Evolutionary conservation across 2,888 invertebrate species (phyloP), one percentile per base, ranked within the genome.

Genomic region (Pachymerium ferrugineum): DNA sequence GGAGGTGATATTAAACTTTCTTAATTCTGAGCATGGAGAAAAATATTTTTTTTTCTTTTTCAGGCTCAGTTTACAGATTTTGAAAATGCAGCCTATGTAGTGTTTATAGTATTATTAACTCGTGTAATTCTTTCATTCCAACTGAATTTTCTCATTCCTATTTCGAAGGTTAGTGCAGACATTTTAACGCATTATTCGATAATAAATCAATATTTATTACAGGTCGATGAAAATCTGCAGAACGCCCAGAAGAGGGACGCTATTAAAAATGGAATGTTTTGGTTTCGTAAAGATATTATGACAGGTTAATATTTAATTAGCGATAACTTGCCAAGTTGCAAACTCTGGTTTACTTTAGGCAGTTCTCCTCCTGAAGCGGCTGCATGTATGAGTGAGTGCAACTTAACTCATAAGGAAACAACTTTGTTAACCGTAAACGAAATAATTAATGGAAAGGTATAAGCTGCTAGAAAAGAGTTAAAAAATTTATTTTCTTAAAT

Each of bases 81-180:
- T 85, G 99, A 99, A 85, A 99, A 99, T 85, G 98, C 99, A 0
- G 99, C 99, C 3, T 92, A 95, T 80, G 97, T 97, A 22, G 96
- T 97, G 82, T 99, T 99, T 83, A 91, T 99, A 14, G 98, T 99
- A 19, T 86, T 99, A 70, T 87, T 99, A 76, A 99, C 99, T 0
- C 86, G 98, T 77, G 98, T 97, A 77, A 97, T 99, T 80, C 87
- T 99, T 68, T 94, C 97, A 28, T 99, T 96, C 85, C 90, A 94
- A 78, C 87, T 99, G 76, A 94, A 97, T 85, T 92, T 99, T 81
- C 88, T 99, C 72, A 94, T 98, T 83, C 99, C 99, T 14, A 97
- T 99, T 78, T 97, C 96, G 80, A 96, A 95, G 88, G 92, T 92
- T 78, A 62, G 38, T 38, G 38, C 38, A 16, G n/a, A 14, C 3